These are phyloP conservation scores for Pseudomyrmex sp. DNA, from an alignment of 1,140 invertebrate species.

Conservation along the genomic window DNA sequence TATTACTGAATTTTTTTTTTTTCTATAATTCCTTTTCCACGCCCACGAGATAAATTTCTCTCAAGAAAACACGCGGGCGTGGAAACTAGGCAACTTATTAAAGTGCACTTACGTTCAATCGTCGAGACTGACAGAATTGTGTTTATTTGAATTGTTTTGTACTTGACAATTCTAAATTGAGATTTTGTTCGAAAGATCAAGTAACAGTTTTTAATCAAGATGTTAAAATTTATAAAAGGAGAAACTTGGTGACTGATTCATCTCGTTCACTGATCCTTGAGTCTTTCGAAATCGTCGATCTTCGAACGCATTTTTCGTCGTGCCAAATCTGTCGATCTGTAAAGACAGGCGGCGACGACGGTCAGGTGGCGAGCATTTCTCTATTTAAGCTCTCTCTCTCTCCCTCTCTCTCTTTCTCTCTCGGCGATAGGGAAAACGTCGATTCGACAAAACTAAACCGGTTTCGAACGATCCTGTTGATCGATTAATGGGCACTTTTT, in stretches of 20 bases:
- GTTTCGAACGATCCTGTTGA: constrained; percentile 73
- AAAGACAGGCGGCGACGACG: constrained; percentile 8
- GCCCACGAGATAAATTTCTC: constrained; percentile 4
- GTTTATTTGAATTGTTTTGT: neutral
- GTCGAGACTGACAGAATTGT: neutral
- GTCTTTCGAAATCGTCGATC: neutral
- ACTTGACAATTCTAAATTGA: neutral
- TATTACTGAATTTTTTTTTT: constrained; percentile 8
- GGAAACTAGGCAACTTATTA: neutral
- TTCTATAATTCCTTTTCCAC: neutral
- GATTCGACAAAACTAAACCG: constrained; percentile 75
- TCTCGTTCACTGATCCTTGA: neutral
- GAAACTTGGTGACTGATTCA: neutral
- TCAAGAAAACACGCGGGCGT: neutral
- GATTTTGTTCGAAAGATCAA: neutral
- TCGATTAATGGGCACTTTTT: constrained; percentile 70
- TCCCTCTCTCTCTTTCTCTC: no score
- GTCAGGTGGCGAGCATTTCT: constrained; percentile 52
- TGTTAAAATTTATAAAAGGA: neutral
- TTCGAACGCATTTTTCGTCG: neutral
- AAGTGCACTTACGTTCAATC: neutral
- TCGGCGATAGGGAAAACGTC: constrained; percentile 56
- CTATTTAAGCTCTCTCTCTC: constrained; percentile 23
- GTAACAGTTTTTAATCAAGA: no score
- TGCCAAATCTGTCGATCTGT: constrained; percentile 16